Percentiles rank a stretch among this genome's conserved stretches.
Conservation (phyloP, 2,797 vertebrate genomes). For the Phataginus tricuspis region DNA sequence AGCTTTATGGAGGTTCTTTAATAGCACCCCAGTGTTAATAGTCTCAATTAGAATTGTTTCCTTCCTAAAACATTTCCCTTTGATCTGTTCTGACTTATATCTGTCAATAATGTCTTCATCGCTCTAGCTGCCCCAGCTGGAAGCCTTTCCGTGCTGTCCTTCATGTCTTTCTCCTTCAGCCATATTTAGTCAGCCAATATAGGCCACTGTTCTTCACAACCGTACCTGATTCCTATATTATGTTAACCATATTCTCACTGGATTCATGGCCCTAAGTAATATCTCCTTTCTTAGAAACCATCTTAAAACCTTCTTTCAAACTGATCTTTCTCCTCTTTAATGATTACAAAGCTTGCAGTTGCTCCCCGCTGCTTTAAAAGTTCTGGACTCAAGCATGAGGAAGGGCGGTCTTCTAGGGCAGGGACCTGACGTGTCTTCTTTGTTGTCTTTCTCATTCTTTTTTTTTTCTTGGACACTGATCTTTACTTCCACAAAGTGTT, state of each 20-base stretch:
- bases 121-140: background rate
- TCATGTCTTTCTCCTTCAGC: background rate
- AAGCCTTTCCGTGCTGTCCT: background rate
- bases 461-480: background rate
- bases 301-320: background rate
- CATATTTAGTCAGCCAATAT: background rate
- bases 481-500: background rate
- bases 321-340: conserved; percentile 1
- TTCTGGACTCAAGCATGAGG: background rate
- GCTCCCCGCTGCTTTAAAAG: background rate
- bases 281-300: background rate
- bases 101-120: background rate
- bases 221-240: background rate
- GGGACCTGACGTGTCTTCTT: background rate
- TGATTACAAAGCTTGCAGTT: background rate
- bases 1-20: background rate
- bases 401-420: conserved; percentile 84
- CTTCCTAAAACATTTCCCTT: background rate
- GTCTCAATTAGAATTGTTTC: background rate
- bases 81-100: background rate
- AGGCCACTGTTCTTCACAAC: background rate
- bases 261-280: background rate
- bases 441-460: background rate
- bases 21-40: background rate
- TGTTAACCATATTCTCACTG: background rate